Conservation (phyloP, 2,113 vertebrate genomes). For the Phyllostomus discolor region DNA sequence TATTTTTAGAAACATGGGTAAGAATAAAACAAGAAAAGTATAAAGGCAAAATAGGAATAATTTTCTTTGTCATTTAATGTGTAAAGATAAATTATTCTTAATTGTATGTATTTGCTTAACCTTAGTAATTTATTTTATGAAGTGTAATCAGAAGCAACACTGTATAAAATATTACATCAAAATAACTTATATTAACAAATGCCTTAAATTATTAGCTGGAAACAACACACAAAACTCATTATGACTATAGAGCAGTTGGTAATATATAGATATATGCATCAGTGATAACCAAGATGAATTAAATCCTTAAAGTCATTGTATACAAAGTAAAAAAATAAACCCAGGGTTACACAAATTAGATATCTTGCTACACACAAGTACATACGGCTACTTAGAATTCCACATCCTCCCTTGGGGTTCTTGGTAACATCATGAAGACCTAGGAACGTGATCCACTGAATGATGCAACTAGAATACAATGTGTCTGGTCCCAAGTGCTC, state of each 20-base stretch:
- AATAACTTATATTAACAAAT: background rate
- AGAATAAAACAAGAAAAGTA: background rate
- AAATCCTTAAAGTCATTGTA: background rate
- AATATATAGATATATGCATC: background rate
- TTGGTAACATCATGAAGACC: background rate
- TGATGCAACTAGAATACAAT: background rate
- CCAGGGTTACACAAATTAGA: background rate
- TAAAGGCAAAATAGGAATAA: slow-evolving; percentile 12
- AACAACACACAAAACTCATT: background rate
- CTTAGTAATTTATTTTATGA: slow-evolving; percentile 1
- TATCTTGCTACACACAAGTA: background rate
- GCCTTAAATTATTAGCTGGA: background rate
- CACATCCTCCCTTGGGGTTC: background rate
- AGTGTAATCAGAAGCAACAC: background rate
- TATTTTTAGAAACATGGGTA: background rate
- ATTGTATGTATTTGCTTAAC: background rate
- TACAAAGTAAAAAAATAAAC: background rate
- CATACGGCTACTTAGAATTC: background rate
- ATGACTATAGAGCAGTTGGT: background rate
- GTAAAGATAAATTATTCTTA: background rate
- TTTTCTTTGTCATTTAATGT: background rate
- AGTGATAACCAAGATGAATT: background rate
- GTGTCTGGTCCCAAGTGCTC: background rate
- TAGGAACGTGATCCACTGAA: background rate
- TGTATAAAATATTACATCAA: background rate